Evolutionary conservation across 2,113 vertebrate species (phyloP).

Genomic region (Cisticola juncidis): DNA sequence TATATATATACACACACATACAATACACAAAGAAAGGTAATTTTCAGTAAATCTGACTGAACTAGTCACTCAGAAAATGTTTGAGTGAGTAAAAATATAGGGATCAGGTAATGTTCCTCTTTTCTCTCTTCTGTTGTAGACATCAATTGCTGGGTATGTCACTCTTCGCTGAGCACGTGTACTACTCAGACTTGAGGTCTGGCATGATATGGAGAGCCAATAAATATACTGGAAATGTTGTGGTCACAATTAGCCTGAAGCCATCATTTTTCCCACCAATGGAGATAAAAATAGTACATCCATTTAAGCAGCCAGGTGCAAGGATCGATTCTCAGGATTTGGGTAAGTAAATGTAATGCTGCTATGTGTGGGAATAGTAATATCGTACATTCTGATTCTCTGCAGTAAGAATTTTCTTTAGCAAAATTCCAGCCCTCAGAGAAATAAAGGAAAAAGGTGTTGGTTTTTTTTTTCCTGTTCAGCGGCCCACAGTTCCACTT

Average conservation of each 20-base stretch:
- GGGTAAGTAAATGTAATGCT: conserved; percentile 59
- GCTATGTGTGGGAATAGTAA: not conserved
- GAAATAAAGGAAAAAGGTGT: not conserved
- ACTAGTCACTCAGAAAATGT: not conserved
- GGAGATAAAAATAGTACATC: conserved; percentile 83
- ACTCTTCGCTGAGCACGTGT: conserved; percentile 82
- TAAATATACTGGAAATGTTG: conserved; percentile 83
- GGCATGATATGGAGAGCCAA: conserved; percentile 77
- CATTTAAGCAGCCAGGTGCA: conserved; percentile 72
- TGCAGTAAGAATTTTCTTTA: not conserved
- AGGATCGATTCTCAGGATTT: not conserved
- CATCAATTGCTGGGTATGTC: conserved; percentile 73
- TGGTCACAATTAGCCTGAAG: conserved; percentile 72
- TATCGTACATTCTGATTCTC: not conserved
- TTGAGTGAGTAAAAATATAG: not conserved
- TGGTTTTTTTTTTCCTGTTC: not conserved
- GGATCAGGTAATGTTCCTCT: not conserved
- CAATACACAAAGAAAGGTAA: not conserved
- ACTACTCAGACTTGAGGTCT: conserved; percentile 79
- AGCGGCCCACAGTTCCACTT: not conserved
- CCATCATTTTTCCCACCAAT: conserved; percentile 66
- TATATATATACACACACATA: not conserved
- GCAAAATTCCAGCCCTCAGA: not conserved
- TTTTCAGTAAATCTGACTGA: not conserved
- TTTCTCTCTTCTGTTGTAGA: conserved; percentile 58